These are phyloP conservation scores for Sebastes kiyomatsui DNA, from an alignment of 2,797 vertebrate genomes.

Conservation along the genomic window DNA sequence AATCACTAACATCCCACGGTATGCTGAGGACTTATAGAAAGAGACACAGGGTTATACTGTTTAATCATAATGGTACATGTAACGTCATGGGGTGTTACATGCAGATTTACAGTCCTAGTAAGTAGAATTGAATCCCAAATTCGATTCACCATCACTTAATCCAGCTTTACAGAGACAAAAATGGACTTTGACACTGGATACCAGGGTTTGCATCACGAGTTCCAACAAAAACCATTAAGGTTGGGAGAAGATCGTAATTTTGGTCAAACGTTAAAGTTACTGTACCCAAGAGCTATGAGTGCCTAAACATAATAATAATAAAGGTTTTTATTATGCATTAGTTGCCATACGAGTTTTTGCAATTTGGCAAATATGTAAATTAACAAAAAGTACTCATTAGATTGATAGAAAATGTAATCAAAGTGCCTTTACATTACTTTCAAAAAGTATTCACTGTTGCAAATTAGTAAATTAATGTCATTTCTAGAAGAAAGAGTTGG, in stretches of 20 bases:
- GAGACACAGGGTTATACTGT: background rate
- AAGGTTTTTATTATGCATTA: background rate
- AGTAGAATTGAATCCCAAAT: background rate
- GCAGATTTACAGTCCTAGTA: background rate
- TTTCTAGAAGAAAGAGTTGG: background rate
- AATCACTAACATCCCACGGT: background rate
- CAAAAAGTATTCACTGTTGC: background rate
- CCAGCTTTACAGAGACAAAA: background rate
- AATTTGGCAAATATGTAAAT: background rate
- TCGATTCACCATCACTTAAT: background rate
- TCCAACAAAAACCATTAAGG: background rate
- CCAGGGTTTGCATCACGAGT: background rate
- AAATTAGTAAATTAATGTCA: background rate
- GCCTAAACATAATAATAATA: background rate
- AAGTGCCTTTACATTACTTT: background rate
- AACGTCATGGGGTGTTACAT: background rate
- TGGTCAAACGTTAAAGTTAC: background rate
- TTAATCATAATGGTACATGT: background rate
- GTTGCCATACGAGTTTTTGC: background rate
- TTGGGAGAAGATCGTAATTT: background rate
- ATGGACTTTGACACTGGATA: background rate
- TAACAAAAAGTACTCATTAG: background rate
- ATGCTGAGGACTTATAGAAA: constrained; percentile 1
- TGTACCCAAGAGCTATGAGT: background rate
- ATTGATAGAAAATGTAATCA: background rate